Evolutionary conservation across 2,888 invertebrate species (phyloP).

Genomic region (Platycheirus albimanus): DNA sequence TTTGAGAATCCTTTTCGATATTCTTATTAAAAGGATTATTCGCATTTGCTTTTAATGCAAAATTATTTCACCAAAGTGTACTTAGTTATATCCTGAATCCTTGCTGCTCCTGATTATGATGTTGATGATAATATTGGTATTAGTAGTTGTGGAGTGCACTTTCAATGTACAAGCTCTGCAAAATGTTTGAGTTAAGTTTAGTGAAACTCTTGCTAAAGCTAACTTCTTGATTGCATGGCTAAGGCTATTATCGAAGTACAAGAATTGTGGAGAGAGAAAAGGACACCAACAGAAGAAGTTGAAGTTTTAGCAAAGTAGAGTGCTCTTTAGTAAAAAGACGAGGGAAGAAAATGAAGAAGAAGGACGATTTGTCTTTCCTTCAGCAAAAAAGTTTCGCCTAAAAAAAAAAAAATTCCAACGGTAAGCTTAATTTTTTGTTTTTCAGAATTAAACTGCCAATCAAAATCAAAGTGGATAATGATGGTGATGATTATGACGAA

Average conservation of each 20-base stretch:
- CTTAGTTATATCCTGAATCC: slow-evolving; percentile 7
- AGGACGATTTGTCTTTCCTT: slow-evolving; percentile 14
- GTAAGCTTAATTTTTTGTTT: slow-evolving; percentile 42
- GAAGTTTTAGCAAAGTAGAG: background rate
- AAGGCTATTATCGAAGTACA: slow-evolving; percentile 49
- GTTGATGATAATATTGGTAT: slow-evolving; percentile 18
- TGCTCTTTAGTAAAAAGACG: background rate
- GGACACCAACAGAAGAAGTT: slow-evolving; percentile 27
- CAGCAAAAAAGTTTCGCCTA: slow-evolving; percentile 60
- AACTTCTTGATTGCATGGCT: slow-evolving; percentile 66
- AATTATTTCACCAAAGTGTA: slow-evolving; percentile 21
- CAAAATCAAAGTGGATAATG: slow-evolving; percentile 66
- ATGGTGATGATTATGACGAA: slow-evolving; percentile 35
- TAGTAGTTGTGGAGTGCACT: slow-evolving; percentile 33
- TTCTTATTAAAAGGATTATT: slow-evolving; percentile 28
- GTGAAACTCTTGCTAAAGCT: slow-evolving; percentile 38
- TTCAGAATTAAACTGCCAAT: slow-evolving; percentile 65
- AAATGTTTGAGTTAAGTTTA: slow-evolving; percentile 53
- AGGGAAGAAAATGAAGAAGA: background rate
- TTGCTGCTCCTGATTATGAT: slow-evolving; percentile 6
- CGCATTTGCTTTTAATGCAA: slow-evolving; percentile 21
- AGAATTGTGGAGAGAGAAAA: background rate
- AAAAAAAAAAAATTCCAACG: slow-evolving; percentile 54
- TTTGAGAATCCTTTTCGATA: slow-evolving; percentile 23
- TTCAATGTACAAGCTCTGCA: slow-evolving; percentile 45